Evolutionary conservation across 2,113 vertebrate species (phyloP).

Genomic region (Ceyx cyanopectus): DNA sequence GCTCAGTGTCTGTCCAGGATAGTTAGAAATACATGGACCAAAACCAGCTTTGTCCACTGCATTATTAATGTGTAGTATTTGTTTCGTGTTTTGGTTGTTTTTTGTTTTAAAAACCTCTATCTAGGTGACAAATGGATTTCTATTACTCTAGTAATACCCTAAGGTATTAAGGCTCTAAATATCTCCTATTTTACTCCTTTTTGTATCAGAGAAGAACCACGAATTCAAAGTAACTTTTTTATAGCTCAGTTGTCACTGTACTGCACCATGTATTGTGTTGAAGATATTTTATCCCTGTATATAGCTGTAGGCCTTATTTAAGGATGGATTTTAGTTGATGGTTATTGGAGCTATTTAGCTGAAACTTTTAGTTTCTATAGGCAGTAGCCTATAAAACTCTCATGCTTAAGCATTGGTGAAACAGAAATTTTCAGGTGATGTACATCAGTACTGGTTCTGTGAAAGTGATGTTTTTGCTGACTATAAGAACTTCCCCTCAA

Average conservation of each 20-base stretch:
- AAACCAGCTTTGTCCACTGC: background rate
- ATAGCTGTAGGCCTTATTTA: background rate
- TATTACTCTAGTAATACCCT: background rate
- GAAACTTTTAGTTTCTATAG: background rate
- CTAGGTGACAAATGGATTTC: background rate
- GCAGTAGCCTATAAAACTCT: background rate
- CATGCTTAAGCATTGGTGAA: background rate
- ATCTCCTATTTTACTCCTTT: background rate
- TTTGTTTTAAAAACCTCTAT: background rate
- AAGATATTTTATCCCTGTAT: background rate
- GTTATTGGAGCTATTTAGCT: background rate
- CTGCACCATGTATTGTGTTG: background rate
- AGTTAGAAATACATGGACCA: background rate
- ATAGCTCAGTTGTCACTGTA: background rate
- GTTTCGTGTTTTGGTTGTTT: no score
- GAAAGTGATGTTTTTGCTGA: background rate
- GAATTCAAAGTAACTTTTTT: background rate
- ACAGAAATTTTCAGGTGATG: fast-evolving
- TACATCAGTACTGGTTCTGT: background rate
- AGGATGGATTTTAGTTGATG: background rate
- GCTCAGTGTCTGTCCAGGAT: background rate
- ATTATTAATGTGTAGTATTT: background rate
- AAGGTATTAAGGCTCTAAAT: background rate
- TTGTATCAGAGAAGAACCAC: background rate
- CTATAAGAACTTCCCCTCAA: background rate